A percentile compares a stretch with the other conserved stretches of the same genome.
Conservation (phyloP, 2,113 vertebrate species). For the Fregata magnificens region DNA sequence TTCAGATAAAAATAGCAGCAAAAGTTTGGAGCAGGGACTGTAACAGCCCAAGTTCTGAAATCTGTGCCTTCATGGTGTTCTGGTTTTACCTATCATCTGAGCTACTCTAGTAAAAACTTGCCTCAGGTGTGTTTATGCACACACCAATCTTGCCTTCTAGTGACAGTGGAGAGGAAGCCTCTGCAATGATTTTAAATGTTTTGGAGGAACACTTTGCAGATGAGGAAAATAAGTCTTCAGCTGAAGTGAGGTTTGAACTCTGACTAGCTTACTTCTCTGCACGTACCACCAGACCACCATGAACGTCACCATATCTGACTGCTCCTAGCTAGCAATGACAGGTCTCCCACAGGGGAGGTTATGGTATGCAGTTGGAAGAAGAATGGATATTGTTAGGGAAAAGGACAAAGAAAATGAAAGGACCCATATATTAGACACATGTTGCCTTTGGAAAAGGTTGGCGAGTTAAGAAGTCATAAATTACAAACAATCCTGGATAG, state of each 20-base stretch:
- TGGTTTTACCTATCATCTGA: not conserved
- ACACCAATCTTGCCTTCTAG: not conserved
- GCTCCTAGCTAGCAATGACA: not conserved
- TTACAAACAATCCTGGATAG: not conserved
- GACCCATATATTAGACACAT: not conserved
- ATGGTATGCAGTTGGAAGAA: not conserved
- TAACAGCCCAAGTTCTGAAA: not conserved
- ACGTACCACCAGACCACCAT: not conserved
- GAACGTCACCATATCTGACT: not conserved
- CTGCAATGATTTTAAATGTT: not conserved
- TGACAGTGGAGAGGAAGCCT: not conserved
- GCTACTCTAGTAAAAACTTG: not conserved
- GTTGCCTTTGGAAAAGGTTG: not conserved
- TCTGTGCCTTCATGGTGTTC: not conserved
- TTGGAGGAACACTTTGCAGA: not conserved
- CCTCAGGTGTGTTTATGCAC: not conserved
- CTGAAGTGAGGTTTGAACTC: not conserved
- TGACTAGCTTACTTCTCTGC: not conserved
- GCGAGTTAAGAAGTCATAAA: not conserved
- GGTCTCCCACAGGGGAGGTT: not conserved
- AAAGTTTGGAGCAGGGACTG: not conserved
- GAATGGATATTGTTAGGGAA: not conserved
- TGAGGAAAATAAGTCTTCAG: not conserved
- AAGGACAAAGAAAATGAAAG: not conserved
- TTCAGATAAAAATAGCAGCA: not conserved